A percentile compares a stretch with the other conserved stretches of the same genome.
Evolutionary conservation across 2,113 vertebrate species (phyloP).

Genomic region (Mesembrinibis cayennensis): DNA sequence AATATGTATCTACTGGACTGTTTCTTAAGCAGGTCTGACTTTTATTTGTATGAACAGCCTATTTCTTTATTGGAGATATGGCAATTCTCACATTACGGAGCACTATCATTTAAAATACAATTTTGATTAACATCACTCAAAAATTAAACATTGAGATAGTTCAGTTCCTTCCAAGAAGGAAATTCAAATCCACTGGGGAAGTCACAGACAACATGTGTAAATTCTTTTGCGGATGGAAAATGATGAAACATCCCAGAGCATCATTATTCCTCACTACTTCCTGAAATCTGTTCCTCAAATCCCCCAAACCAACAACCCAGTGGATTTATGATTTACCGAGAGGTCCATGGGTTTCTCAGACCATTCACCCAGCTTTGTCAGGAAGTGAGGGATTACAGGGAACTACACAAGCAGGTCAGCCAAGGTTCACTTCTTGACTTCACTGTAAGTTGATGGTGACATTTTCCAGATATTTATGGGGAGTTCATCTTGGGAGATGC

Average conservation of each 20-base stretch:
- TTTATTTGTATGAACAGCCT: conserved; percentile 24
- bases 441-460: conserved; percentile 28
- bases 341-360: conserved; percentile 66
- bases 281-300: conserved; percentile 69
- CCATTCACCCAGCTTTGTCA: conserved; percentile 51
- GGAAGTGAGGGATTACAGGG: conserved; percentile 72
- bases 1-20: not conserved
- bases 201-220: conserved; percentile 59
- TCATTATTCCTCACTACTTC: conserved; percentile 72
- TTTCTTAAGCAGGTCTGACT: conserved; percentile 10
- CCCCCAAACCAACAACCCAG: conserved; percentile 55
- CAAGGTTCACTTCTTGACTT: conserved; percentile 73
- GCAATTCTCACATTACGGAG: conserved; percentile 39
- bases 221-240: conserved; percentile 45
- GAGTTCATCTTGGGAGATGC: conserved; percentile 39
- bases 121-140: conserved; percentile 64
- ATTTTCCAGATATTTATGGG: conserved; percentile 73
- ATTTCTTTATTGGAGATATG: not conserved
- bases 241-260: conserved; percentile 69
- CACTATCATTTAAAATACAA: conserved; percentile 51
- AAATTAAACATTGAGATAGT: conserved; percentile 41
- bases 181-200: conserved; percentile 50
- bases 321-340: conserved; percentile 68
- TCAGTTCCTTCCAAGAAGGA: conserved; percentile 64
- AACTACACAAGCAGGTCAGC: conserved; percentile 69